These are phyloP conservation scores for Syngnathus acus DNA, from an alignment of 2,797 vertebrate genomes.

Conservation along the genomic window DNA sequence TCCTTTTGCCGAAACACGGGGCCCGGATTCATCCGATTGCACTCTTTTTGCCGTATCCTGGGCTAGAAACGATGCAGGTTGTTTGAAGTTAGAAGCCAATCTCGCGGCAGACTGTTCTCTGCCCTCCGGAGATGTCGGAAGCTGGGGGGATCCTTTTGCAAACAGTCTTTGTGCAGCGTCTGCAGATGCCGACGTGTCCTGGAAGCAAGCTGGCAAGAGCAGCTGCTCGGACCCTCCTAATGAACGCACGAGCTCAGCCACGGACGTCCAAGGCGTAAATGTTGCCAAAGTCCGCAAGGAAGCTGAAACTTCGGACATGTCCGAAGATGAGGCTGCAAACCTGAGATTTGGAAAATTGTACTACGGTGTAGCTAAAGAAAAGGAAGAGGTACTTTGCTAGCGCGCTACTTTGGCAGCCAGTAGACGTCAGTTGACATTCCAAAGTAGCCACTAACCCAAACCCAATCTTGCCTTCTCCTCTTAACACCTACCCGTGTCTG, in stretches of 20 bases:
- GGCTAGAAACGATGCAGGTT: background rate
- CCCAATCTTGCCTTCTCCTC: constrained; percentile 13
- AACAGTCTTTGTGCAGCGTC: constrained; percentile 46
- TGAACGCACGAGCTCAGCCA: constrained; percentile 45
- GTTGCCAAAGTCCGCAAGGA: constrained; percentile 74
- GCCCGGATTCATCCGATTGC: background rate
- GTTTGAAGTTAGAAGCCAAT: constrained; percentile 15
- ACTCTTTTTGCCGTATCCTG: background rate
- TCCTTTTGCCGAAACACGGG: constrained; percentile 6
- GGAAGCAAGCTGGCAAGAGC: constrained; percentile 60
- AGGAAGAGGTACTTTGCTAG: constrained; percentile 85
- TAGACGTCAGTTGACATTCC: constrained; percentile 37
- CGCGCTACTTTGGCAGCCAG: constrained; percentile 69
- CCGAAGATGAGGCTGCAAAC: constrained; percentile 96
- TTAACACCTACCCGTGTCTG: background rate
- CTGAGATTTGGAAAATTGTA: constrained; percentile 91
- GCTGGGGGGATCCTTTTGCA: constrained; percentile 59
- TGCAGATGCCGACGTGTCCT: constrained; percentile 43
- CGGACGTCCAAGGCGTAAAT: constrained; percentile 60
- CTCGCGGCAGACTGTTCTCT: constrained; percentile 5
- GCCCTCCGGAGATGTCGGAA: background rate
- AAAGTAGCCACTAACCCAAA: constrained; percentile 33
- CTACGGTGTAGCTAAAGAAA: constrained; percentile 87
- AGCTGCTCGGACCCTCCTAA: constrained; percentile 52
- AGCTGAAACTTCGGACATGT: constrained; percentile 88